phyloP scores from a whole-genome alignment of 23 tunicate species.

The Corella eumyota region DNA sequence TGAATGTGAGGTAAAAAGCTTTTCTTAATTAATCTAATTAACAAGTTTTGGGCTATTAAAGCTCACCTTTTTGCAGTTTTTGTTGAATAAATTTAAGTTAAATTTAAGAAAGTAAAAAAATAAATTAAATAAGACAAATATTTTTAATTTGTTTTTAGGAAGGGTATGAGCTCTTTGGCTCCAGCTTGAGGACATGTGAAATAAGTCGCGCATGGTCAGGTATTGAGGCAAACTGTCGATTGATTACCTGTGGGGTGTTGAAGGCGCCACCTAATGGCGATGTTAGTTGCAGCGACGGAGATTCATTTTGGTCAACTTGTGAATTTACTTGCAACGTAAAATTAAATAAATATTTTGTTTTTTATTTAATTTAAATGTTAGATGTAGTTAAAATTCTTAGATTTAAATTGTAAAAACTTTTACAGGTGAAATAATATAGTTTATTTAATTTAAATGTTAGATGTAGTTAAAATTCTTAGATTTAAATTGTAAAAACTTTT shows the following conservation, averaged over 20 bases:
- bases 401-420: no score
- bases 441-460: no score
- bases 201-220: slow-evolving; percentile 66
- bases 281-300: slow-evolving; percentile 34
- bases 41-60: neutral
- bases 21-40: neutral
- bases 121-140: no score
- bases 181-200: slow-evolving; percentile 35
- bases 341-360: slow-evolving; percentile 6
- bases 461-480: no score
- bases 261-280: slow-evolving; percentile 12
- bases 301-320: slow-evolving; percentile 48
- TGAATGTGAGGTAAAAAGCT: slow-evolving; percentile 51
- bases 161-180: slow-evolving; percentile 34
- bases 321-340: slow-evolving; percentile 58
- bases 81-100: no score
- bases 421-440: no score
- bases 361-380: neutral
- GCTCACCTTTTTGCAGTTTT: no score
- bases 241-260: slow-evolving; percentile 7
- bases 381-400: no score
- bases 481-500: no score
- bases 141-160: slow-evolving; percentile 39
- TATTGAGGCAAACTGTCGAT: slow-evolving; percentile 20
- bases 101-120: no score